Evolutionary conservation across 1,140 invertebrate genomes (phyloP).

Genomic region (Ericerus pela): DNA sequence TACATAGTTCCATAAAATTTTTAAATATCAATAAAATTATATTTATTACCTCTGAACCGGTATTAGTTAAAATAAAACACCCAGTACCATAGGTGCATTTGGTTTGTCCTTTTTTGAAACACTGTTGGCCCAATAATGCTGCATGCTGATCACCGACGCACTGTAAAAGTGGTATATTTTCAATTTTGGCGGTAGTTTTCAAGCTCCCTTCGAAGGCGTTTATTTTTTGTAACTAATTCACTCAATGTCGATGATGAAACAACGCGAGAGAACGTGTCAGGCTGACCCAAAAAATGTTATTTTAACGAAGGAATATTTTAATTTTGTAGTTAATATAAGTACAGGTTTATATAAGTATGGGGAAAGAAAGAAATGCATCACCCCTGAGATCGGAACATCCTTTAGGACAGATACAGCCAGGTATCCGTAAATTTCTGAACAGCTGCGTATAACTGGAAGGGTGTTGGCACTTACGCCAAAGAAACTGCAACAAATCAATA

Average conservation of each 20-base stretch:
- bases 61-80: constrained; percentile 89
- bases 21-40: neutral
- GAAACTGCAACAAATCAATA: neutral
- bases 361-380: constrained; percentile 31
- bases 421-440: constrained; percentile 81
- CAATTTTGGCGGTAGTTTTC: too few species aligned
- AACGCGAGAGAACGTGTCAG: too few species aligned
- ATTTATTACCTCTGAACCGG: constrained; percentile 40
- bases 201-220: too few species aligned
- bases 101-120: constrained; percentile 69
- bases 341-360: neutral
- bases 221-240: too few species aligned
- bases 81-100: constrained; percentile 93
- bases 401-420: constrained; percentile 47
- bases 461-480: neutral
- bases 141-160: constrained; percentile 86
- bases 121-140: constrained; percentile 82
- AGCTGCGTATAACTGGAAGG: constrained; percentile 75
- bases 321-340: too few species aligned
- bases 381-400: constrained; percentile 77
- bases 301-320: too few species aligned
- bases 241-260: too few species aligned
- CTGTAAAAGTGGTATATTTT: constrained; percentile 35
- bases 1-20: constrained; percentile 3
- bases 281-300: too few species aligned